These are phyloP conservation scores for Netelia fuscicornis DNA, from an alignment of 2,888 invertebrate genomes.

Conservation along the genomic window DNA sequence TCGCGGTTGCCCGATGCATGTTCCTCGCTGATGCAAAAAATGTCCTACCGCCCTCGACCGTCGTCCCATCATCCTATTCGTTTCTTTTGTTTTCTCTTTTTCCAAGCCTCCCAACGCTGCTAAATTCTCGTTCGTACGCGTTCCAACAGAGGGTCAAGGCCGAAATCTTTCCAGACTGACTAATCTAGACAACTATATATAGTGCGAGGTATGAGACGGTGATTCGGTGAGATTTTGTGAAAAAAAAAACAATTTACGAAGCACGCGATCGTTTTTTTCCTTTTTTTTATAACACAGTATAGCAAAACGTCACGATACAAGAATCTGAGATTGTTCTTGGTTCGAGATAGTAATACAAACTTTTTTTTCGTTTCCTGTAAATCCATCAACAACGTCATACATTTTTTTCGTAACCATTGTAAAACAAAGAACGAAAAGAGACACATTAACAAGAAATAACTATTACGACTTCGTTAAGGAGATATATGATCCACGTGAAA, in stretches of 20 bases:
- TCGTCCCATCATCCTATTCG: constrained; percentile 42
- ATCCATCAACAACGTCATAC: constrained; percentile 5
- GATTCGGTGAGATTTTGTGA: constrained; percentile 24
- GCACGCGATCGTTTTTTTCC: constrained; percentile 33
- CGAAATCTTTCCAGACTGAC: constrained; percentile 54
- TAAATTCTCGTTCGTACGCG: constrained; percentile 45
- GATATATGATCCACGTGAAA: background rate
- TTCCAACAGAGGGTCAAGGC: constrained; percentile 60
- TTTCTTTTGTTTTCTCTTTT: constrained; percentile 27
- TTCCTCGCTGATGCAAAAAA: constrained; percentile 41
- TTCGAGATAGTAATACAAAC: constrained; percentile 1
- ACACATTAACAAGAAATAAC: too few relatives aligned
- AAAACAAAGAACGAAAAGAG: too few relatives aligned
- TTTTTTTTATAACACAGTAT: background rate
- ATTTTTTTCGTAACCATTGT: background rate
- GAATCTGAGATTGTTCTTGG: constrained; percentile 21
- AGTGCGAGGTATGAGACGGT: constrained; percentile 21
- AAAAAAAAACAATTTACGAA: constrained; percentile 33
- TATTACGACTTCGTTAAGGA: too few relatives aligned
- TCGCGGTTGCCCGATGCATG: constrained; percentile 3
- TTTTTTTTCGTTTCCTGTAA: background rate
- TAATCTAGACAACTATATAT: constrained; percentile 48
- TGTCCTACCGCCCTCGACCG: constrained; percentile 43
- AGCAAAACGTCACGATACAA: constrained; percentile 12
- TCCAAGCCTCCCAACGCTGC: constrained; percentile 37